Conservation (phyloP, 2,797 vertebrate species). For the Varecia variegata region DNA sequence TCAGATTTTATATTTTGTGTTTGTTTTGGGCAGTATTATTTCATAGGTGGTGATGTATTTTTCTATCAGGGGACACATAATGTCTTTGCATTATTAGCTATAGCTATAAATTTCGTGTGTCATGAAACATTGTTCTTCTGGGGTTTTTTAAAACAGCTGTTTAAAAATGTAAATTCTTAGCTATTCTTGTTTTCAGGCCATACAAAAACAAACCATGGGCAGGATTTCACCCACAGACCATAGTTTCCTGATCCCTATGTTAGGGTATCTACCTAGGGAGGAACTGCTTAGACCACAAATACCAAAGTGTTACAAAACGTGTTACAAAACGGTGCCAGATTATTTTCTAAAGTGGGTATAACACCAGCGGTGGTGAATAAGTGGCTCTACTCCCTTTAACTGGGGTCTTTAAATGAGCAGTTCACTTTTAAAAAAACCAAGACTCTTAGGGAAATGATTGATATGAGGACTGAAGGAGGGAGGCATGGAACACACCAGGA, state of each 20-base stretch:
- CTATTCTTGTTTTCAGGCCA: background rate
- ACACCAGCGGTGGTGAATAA: background rate
- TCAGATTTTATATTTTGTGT: background rate
- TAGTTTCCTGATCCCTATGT: background rate
- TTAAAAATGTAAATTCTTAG: background rate
- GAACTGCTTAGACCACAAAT: background rate
- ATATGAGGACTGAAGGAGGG: background rate
- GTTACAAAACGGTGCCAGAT: background rate
- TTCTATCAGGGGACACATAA: background rate
- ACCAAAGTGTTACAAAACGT: background rate
- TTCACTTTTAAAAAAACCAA: background rate
- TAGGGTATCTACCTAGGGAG: background rate
- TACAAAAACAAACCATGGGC: background rate
- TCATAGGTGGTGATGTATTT: background rate
- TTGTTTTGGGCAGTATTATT: background rate
- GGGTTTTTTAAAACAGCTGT: background rate
- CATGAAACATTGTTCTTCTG: background rate
- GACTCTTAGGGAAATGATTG: background rate
- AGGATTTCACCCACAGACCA: background rate
- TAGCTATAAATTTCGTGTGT: background rate
- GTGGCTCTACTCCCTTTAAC: background rate
- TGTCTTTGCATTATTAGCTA: background rate
- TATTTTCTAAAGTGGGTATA: background rate
- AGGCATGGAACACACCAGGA: background rate
- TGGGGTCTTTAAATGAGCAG: background rate